Evolutionary conservation across 2,113 vertebrate species (phyloP).

Genomic region (Thermophis baileyi): DNA sequence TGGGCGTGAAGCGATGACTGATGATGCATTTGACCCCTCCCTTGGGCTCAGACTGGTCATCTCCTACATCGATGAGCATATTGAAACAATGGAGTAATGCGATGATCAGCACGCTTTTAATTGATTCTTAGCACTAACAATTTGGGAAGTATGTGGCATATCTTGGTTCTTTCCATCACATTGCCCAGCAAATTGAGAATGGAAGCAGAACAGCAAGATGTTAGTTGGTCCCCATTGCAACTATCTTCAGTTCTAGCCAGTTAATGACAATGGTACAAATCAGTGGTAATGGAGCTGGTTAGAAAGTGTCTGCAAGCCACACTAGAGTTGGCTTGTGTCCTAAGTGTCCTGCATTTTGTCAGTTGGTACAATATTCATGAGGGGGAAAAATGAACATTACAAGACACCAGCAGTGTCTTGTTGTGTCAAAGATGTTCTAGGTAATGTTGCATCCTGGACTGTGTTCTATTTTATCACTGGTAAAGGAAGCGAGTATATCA

Average conservation of each 20-base stretch:
- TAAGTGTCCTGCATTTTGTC: background rate
- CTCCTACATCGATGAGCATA: background rate
- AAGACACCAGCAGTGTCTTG: background rate
- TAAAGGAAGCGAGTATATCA: conserved; percentile 11
- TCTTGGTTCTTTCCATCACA: background rate
- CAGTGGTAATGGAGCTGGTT: background rate
- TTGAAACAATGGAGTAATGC: background rate
- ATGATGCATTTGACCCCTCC: background rate
- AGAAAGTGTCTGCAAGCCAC: background rate
- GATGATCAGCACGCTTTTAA: background rate
- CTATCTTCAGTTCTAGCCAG: background rate
- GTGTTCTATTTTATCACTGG: background rate
- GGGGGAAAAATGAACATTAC: background rate
- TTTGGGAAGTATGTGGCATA: background rate
- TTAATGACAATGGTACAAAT: background rate
- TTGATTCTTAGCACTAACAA: background rate
- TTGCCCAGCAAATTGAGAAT: background rate
- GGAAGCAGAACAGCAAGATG: background rate
- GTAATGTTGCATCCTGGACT: too few species aligned
- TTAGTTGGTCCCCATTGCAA: background rate
- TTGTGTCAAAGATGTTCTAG: background rate
- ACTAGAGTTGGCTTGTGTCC: background rate
- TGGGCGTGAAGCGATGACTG: background rate
- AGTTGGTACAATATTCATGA: background rate
- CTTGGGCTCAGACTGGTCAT: background rate